phyloP scores from a whole-genome alignment of 2,888 invertebrate species.

The Dryadula phaetusa region DNA sequence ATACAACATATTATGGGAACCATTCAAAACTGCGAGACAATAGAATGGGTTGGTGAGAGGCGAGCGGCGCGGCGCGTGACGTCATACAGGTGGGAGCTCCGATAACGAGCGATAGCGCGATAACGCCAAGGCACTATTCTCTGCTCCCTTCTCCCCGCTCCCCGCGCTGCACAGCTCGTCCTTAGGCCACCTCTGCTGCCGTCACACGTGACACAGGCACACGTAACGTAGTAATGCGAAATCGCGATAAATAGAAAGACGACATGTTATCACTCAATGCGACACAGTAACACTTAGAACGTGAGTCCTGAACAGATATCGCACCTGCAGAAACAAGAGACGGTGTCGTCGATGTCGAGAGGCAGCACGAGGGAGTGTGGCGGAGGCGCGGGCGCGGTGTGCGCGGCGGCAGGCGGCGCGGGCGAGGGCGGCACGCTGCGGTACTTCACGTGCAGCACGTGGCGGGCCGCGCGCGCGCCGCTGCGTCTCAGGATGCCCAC shows the following conservation, averaged over 20 bases:
- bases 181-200: no score
- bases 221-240: not conserved
- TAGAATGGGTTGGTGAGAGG: slow-evolving; percentile 23
- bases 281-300: not conserved
- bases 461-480: slow-evolving; percentile 68
- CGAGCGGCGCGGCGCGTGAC: slow-evolving; percentile 52
- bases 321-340: slow-evolving; percentile 93
- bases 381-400: slow-evolving; percentile 34
- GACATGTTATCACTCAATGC: not conserved
- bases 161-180: not conserved
- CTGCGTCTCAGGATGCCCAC: slow-evolving; percentile 69
- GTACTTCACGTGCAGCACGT: slow-evolving; percentile 72
- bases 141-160: not conserved
- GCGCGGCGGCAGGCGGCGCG: slow-evolving; percentile 45
- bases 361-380: slow-evolving; percentile 64
- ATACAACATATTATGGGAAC: slow-evolving; percentile 6
- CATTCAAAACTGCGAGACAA: slow-evolving; percentile 21
- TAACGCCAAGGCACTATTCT: slow-evolving; percentile 47
- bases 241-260: not conserved
- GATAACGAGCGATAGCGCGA: slow-evolving; percentile 61
- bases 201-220: no score
- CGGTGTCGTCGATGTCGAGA: slow-evolving; percentile 88
- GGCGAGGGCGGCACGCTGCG: slow-evolving; percentile 66
- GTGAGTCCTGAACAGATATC: slow-evolving; percentile 29
- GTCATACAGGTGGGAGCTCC: slow-evolving; percentile 63